Evolutionary conservation across 2,797 vertebrate species (phyloP), one percentile per base, ranked within the genome.

Genomic region (Babyrousa celebensis): DNA sequence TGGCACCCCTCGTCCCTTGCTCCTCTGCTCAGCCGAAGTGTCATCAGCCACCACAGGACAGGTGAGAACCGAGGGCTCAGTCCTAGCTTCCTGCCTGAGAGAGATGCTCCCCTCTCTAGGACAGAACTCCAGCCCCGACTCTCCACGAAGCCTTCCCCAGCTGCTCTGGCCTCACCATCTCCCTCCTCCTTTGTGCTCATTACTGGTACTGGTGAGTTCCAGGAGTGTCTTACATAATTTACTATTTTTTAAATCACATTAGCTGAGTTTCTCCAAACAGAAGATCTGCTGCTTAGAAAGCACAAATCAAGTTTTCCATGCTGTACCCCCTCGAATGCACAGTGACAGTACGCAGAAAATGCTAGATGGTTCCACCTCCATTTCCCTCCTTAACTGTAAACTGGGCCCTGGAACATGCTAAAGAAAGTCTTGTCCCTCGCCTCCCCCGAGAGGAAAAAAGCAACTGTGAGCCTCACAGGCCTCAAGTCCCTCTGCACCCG

Each of bases 371-470:
- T 85, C 56, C 54, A 40, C 36, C 7, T 85, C 67, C 40, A 78
- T 43, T 83, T 85, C 43, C 72, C 48, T 52, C n/a, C 20, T 20
- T 74, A 74, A 60, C 1, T 89, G 12, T 63, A 96, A 92, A 82
- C 62, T 1, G 9, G 48, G 17, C 74, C 72, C 62, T 92, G 54
- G 77, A 56, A 92, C 54, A 2, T 32, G 20, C 68, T 96, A 82
- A 96, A 96, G n/a, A 93, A 65, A 32, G 20, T 43, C 36, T 84
- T 62, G 56, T 63, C 29, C 70, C 54, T 95, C n/a, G 32, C 12
- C 48, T 43, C 32, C 12, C 56, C 40, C 58, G 36, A 36, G 36
- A 63, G 68, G 79, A 70, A 80, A 25, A 75, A 92, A 94, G 43
- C 18, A 71, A 94, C 77, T 0, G 0, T 43, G 16, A 43, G 72